Evolutionary conservation across 1,140 invertebrate species (phyloP), one percentile per base, ranked within the genome.

Genomic region (Solenopsis invicta): DNA sequence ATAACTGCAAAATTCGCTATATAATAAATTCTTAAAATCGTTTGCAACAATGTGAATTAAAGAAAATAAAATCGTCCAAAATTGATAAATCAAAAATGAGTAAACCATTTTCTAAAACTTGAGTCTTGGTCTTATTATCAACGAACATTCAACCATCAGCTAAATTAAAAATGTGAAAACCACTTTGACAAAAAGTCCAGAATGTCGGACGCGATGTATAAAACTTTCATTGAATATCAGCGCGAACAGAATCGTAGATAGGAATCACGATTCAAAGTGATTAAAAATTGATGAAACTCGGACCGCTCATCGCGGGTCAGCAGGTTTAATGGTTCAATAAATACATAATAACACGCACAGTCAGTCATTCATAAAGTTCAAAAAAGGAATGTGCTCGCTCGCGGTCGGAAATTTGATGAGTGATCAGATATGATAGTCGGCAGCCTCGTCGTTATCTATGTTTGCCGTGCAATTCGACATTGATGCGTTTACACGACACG

Each of bases 241-340:
- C 37, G 71, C 52, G 56, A 50, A 52, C 9, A 69, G 13, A 81
- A 81, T 24, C 45, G 13, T 18, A 50, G 37, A 75, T 66, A 37
- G 56, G 41, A 48, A 69, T 4, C 18, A 18, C 18, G 56, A 89
- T 82, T 75, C 9, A 4, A 9, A 12, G 21, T 54, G 37, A 75
- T 80, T 84, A 90, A 89, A 89, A 90, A 87, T 59, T 69, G 45
- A 72, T 29, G 66, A 21, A 34, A 54, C 45, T 13, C n/a, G 21
- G 10, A n/a, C n/a, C 66, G 21, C n/a, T 87, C 71, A 61, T 81
- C 29, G 52, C 21, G 37, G 2, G 45, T 87, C 29, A 48, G 71
- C 24, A 24, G 37, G n/a, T 80, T 91, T 88, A 88, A 90, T 74
- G 76, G 77, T 66, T 64, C 66, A 62, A 91, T 88, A 81, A 91